Base-by-base conservation (phyloP, 92 coral and sea anemone genomes). In the Plumapathes pennacea region DNA sequence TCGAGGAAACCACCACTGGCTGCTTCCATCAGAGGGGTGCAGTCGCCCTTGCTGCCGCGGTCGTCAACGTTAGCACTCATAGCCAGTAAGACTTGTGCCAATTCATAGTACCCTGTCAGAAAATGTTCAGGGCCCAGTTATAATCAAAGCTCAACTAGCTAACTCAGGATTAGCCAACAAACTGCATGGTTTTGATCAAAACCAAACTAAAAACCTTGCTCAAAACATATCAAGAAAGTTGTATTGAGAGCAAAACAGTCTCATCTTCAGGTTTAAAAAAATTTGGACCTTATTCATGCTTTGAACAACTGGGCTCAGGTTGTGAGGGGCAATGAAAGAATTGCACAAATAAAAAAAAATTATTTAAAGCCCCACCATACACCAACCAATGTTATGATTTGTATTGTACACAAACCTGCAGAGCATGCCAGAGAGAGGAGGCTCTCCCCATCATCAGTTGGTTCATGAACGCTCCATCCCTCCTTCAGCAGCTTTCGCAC, bases 401-500 rank as follows among this genome's bases (percentile, higher is more conserved):
- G n/a, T n/a, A n/a, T n/a, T n/a, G n/a, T n/a, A n/a, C n/a, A n/a
- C n/a, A n/a, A n/a, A n/a, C 96, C 98, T 76, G 98, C 98, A 40
- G 98, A 92, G 58, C 98, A 92, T 52, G 98, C 98, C 50, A 88
- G 59, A 14, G 98, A 92, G 34, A 92, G 86, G 19, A 92, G 80
- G 54, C 98, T 92, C 53, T 92, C 98, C 5, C 98, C 98, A 49
- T 89, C 99, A 56, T 94, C 99, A 25, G 99, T 94, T 41, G 99
- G 96, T 60, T 94, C 99, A 64, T 94, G 99, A 4, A 94, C 99
- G 71, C 96, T 94, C 99, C 99, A 94, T 5, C 99, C 99, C 67
- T 94, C 96, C 44, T 94, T 94, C 9, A 94, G 71, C 4, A 94
- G 87, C 55, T 84, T 88, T 38, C 96, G 75, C 10, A 94, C 99